Percentiles rank a stretch among this genome's conserved stretches.
phyloP scores from a whole-genome alignment of 2,888 invertebrate species.

The Laothoe populi region DNA sequence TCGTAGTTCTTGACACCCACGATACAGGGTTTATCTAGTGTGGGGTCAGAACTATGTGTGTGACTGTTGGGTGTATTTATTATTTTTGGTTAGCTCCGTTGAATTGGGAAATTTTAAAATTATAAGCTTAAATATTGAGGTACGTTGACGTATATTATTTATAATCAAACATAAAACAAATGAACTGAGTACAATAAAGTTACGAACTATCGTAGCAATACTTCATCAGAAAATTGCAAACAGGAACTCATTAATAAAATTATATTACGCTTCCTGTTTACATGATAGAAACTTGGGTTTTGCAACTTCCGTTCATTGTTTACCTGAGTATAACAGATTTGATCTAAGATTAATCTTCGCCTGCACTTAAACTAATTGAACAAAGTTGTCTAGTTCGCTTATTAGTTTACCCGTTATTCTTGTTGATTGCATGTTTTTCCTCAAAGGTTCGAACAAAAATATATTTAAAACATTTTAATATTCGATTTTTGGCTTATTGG shows the following conservation, averaged over 20 bases:
- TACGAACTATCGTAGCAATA: not conserved
- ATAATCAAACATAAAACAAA: not conserved
- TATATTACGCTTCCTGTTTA: not conserved
- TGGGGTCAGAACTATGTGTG: too few species aligned
- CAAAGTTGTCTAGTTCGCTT: not conserved
- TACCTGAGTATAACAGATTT: constrained; percentile 2
- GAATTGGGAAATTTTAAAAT: too few species aligned
- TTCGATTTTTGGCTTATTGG: too few species aligned
- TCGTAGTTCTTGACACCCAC: too few species aligned
- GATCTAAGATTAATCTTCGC: not conserved
- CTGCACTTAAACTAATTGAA: constrained; percentile 1
- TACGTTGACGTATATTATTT: too few species aligned
- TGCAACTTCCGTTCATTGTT: constrained; percentile 1
- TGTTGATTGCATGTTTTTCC: not conserved
- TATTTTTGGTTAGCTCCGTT: too few species aligned
- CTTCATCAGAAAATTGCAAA: not conserved
- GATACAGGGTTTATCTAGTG: too few species aligned
- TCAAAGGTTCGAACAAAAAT: too few species aligned
- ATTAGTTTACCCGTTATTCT: not conserved
- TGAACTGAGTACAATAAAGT: not conserved
- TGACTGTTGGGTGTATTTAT: too few species aligned
- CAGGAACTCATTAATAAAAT: not conserved
- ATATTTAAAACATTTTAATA: too few species aligned
- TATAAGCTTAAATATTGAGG: too few species aligned
- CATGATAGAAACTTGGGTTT: not conserved